Base-by-base conservation (phyloP, 1,140 invertebrate genomes). In the Coelopa frigida region DNA sequence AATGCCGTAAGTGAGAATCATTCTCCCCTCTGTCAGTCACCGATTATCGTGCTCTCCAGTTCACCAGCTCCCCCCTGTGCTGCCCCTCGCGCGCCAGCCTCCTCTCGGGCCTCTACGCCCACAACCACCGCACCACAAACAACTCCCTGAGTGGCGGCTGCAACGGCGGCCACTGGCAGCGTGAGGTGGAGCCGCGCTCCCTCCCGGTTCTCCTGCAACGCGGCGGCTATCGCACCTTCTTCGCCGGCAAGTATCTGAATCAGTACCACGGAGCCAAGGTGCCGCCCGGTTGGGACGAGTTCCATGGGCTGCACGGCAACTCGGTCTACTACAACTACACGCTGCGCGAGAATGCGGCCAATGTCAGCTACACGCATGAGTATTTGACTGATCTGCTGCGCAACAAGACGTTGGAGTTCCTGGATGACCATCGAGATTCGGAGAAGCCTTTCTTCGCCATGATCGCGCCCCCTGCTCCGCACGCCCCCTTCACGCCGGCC, bases 51-150 rank as follows among this genome's bases (percentile, higher is more conserved):
- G n/a, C 22, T 38, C 12, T 72, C 37, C 55, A 87, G 82, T 90
- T 82, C 70, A 81, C 80, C 2, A 82, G 82, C 33, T 83, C 85
- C 1, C 89, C 89, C 8, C 78, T 93, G 31, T 93, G 89, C 65
- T 93, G 92, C 61, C 92, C 92, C 12, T 92, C 89, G 61, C 77
- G 92, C 36, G 83, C 89, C 8, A 86, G 87, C 26, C 80, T 95
- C 32, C 71, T 96, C 12, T 89, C 87, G 0, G 91, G 91, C 22
- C 74, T 78, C 48, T 93, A 91, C 69, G 76, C 84, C 0, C 90
- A 94, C 61, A 94, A 93, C 70, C 84, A 89, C 61, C 58, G 71
- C 15, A 84, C 83, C 0, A 58, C 73, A 3, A 92, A 92, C 63
- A 94, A 93, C 72, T 84, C 85, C 0, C 23, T 84, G 0, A 57